Evolutionary conservation across 1,140 invertebrate genomes (phyloP), one percentile per base, ranked within the genome.

Genomic region (Drosophila nasuta): DNA sequence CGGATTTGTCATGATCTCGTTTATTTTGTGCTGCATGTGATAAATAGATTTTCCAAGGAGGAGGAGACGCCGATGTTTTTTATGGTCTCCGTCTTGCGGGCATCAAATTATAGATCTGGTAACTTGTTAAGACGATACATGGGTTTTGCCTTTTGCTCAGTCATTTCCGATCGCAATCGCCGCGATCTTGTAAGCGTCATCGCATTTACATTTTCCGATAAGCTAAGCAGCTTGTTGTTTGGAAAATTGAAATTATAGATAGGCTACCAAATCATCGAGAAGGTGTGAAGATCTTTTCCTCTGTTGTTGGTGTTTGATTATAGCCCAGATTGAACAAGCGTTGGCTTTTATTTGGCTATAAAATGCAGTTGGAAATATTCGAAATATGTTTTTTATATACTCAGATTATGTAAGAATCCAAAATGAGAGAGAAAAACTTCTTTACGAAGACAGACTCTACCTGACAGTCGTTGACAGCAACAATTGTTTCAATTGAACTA

Each of bases 1-100:
- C 59, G 68, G 62, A 83, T 81, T 82, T 85, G 71, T 83, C 81
- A 83, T 62, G 81, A 83, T 85, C 81, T 83, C 69, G 74, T 83
- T 83, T 83, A 79, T 81, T 77, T 67, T 81, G 77, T 49, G 45
- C 62, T 46, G 49, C 63, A 65, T 52, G 60, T 83, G 81, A 85
- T 83, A 83, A 83, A 83, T 83, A 74, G 81, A 57, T 74, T 59
- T 70, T 10, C 10, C 54, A 43, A 43, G 25, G 66, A 58, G 72
- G 17, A 20, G 62, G 17, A 38, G 51, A 28, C 63, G 56, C 58
- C 67, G 38, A 10, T 54, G 57, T 69, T 83, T 83, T 80, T 83
- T 83, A 81, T 81, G 82, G 69, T 46, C 60, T 68, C 48, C 41
- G 38, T 73, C 66, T 17, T 35, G 52, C 20, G 68, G 54, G 76